phyloP scores from a whole-genome alignment of 2,888 invertebrate genomes.

The Rhagonycha fulva region DNA sequence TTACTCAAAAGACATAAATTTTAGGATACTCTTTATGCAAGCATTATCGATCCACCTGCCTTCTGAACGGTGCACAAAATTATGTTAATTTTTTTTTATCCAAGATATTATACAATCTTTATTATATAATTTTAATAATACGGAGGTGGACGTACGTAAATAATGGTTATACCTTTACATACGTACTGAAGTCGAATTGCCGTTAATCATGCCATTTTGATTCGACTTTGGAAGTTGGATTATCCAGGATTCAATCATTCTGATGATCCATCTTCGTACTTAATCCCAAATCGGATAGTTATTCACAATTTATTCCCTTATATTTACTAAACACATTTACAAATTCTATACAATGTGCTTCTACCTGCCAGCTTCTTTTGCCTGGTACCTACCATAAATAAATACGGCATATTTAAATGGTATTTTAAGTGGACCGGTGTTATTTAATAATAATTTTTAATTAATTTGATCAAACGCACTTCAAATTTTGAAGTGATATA shows the following conservation, averaged over 20 bases:
- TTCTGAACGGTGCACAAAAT: conserved; percentile 16
- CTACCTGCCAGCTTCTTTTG: conserved; percentile 30
- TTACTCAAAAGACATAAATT: not conserved
- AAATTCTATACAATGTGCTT: conserved; percentile 34
- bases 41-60: conserved; percentile 16
- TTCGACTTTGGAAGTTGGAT: not conserved
- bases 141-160: conserved; percentile 29
- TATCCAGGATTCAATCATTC: not conserved
- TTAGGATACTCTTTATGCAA: not conserved
- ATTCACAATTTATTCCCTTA: conserved; percentile 30
- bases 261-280: not conserved
- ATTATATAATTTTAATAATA: conserved; percentile 31
- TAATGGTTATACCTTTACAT: conserved; percentile 24
- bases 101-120: conserved; percentile 31
- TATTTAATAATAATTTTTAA: not conserved
- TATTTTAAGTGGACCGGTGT: not conserved
- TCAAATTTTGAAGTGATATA: not conserved
- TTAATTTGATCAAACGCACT: not conserved
- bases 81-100: conserved; percentile 23
- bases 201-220: conserved; percentile 18
- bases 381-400: not conserved
- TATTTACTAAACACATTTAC: conserved; percentile 35
- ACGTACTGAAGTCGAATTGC: conserved; percentile 21
- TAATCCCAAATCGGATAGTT: conserved; percentile 30
- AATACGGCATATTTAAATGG: not conserved